These are phyloP conservation scores for Periophthalmus magnuspinnatus DNA, from an alignment of 2,797 vertebrate species.

Conservation along the genomic window DNA sequence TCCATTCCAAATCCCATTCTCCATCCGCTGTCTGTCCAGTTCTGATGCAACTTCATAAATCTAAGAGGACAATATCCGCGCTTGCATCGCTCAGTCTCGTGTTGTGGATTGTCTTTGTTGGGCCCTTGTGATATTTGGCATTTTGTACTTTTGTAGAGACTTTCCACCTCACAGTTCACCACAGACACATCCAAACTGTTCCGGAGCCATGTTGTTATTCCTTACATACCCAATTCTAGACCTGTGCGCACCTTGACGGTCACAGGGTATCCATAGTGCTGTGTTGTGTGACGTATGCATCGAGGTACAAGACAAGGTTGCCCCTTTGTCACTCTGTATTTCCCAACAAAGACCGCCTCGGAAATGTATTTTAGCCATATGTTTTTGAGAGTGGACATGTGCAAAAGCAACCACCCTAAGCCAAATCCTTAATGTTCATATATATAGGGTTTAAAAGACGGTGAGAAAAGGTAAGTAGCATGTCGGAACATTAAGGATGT, in stretches of 20 bases:
- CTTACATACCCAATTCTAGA: conserved; percentile 38
- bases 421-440: not conserved
- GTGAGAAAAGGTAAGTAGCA: conserved; percentile 15
- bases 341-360: conserved; percentile 76
- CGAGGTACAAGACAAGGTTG: conserved; percentile 36
- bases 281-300: conserved; percentile 50
- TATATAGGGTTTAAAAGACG: not conserved
- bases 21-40: conserved; percentile 24
- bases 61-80: conserved; percentile 29
- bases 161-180: conserved; percentile 25
- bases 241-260: conserved; percentile 28
- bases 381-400: conserved; percentile 62
- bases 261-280: conserved; percentile 47
- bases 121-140: conserved; percentile 23
- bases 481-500: conserved; percentile 1
- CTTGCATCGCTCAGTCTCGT: conserved; percentile 30
- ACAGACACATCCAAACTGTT: conserved; percentile 34
- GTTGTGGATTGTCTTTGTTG: conserved; percentile 16
- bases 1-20: conserved; percentile 11
- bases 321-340: conserved; percentile 75
- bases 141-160: conserved; percentile 9
- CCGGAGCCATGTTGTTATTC: conserved; percentile 36
- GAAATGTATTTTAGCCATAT: conserved; percentile 63
- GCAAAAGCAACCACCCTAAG: conserved; percentile 65
- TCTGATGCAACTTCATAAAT: conserved; percentile 23